Evolutionary conservation across 2,797 vertebrate species (phyloP).

Genomic region (Harpagifer antarcticus): DNA sequence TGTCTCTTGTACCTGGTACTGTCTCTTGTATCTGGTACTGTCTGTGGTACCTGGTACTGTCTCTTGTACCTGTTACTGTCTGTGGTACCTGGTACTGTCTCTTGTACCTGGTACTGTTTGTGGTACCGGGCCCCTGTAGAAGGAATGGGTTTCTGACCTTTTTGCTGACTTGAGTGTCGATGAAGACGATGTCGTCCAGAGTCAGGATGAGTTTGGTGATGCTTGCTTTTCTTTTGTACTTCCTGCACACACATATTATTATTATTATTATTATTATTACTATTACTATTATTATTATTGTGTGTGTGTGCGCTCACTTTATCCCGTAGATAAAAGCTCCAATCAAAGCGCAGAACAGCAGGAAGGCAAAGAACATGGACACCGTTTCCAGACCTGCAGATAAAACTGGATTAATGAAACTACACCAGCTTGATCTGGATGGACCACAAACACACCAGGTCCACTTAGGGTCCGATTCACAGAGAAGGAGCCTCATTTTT

Average conservation of each 20-base stretch:
- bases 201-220: slow-evolving; percentile 77
- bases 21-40: too few species aligned
- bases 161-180: slow-evolving; percentile 81
- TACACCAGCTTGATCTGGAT: neutral
- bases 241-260: slow-evolving; percentile 49
- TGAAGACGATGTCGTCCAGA: slow-evolving; percentile 82
- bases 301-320: slow-evolving; percentile 52
- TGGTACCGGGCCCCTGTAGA: too few species aligned
- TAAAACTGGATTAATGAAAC: neutral
- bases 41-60: too few species aligned
- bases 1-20: too few species aligned
- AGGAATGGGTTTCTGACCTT: slow-evolving; percentile 70
- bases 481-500: too few species aligned
- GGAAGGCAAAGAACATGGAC: slow-evolving; percentile 35
- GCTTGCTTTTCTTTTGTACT: slow-evolving; percentile 44
- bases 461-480: too few species aligned
- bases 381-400: slow-evolving; percentile 56
- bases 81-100: too few species aligned
- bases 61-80: too few species aligned
- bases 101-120: too few species aligned
- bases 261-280: neutral
- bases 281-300: too few species aligned
- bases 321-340: slow-evolving; percentile 56
- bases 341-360: slow-evolving; percentile 50
- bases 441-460: too few species aligned